These are phyloP conservation scores for Tachysurus fulvidraco DNA, from an alignment of 2,113 vertebrate species.

Conservation along the genomic window DNA sequence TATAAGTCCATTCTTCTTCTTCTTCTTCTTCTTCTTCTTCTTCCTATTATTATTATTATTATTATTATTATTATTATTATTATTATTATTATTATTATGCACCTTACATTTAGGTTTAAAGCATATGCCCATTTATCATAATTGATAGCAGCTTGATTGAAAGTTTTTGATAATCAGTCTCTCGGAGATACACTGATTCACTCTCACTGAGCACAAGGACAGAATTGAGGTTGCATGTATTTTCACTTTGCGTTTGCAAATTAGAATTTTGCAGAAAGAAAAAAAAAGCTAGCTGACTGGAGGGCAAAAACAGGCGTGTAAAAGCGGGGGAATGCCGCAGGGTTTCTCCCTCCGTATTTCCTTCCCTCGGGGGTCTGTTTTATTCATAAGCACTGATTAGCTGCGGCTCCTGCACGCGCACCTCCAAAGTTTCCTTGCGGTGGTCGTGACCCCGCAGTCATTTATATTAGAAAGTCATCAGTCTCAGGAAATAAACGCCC, in stretches of 20 bases:
- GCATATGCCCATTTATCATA: not conserved
- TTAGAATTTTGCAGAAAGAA: not conserved
- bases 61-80: not conserved
- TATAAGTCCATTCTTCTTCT: too few species aligned
- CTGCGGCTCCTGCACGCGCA: constrained; percentile 55
- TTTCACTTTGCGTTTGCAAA: not conserved
- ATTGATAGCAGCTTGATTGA: not conserved
- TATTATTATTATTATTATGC: not conserved
- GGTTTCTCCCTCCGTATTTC: constrained; percentile 49
- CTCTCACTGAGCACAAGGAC: not conserved
- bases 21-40: too few species aligned
- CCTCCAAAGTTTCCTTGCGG: constrained; percentile 52
- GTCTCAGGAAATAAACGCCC: constrained; percentile 72
- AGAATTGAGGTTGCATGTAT: not conserved
- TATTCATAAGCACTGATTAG: constrained; percentile 67
- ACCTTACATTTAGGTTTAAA: not conserved
- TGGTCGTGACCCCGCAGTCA: constrained; percentile 64
- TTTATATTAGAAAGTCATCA: constrained; percentile 68
- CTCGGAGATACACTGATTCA: not conserved
- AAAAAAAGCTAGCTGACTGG: not conserved
- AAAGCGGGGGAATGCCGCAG: not conserved
- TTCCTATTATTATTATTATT: not conserved
- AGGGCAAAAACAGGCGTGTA: not conserved
- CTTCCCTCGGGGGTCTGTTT: constrained; percentile 62
- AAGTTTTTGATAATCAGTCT: not conserved